phyloP scores from a whole-genome alignment of 1,140 invertebrate genomes.

The Trachymyrmex cornetzi region DNA sequence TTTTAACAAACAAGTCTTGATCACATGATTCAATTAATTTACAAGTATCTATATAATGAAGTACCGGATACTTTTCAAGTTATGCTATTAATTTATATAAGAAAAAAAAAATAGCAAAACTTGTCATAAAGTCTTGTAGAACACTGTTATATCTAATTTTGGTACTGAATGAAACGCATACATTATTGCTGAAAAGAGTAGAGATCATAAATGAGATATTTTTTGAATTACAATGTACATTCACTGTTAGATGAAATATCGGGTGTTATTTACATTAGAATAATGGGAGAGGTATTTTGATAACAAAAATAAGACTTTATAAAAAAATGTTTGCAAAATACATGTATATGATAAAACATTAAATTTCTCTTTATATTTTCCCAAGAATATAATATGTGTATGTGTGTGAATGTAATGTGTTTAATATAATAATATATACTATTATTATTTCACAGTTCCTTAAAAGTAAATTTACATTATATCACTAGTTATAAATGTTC shows the following conservation, averaged over 20 bases:
- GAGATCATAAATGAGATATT: background rate
- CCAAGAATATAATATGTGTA: conserved; percentile 78
- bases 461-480: conserved; percentile 64
- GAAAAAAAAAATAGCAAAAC: background rate
- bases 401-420: conserved; percentile 33
- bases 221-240: background rate
- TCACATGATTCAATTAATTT: background rate
- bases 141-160: background rate
- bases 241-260: background rate
- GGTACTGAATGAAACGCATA: background rate
- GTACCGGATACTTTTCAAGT: background rate
- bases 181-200: background rate
- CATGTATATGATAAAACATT: conserved; percentile 75
- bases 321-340: conserved; percentile 70
- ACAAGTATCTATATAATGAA: background rate
- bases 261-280: background rate
- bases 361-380: conserved; percentile 76
- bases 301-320: conserved; percentile 71
- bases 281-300: conserved; percentile 44
- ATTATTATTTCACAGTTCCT: conserved; percentile 65
- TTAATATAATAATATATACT: conserved; percentile 50
- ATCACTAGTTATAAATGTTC: conserved; percentile 59
- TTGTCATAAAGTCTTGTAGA: background rate
- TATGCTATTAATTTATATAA: background rate
- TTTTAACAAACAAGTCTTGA: background rate